Base-by-base conservation (phyloP, 2,797 vertebrate species). In the Graptemys geographica region DNA sequence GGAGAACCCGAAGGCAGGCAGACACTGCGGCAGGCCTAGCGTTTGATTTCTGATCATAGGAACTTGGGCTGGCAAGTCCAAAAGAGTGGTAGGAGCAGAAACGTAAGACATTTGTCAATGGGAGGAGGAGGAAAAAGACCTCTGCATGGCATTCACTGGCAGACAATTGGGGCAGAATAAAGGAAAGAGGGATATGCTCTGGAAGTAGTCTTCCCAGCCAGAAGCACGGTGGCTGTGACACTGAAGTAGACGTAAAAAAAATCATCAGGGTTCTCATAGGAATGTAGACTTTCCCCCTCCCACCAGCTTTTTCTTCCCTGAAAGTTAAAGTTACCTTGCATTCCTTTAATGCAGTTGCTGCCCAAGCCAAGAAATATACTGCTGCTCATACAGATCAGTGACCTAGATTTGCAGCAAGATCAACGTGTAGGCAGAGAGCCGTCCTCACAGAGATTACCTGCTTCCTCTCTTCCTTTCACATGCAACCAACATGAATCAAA, bases 391-490 rank as follows among this genome's bases (percentile, higher is more conserved):
- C 81, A 28, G 86, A 56, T 2, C n/a, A 59, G 78, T 6, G 16
- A 15, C 51, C 90, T 33, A 55, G 79, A 11, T 53, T 62, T 72
- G 83, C 80, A 89, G 94, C 88, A 11, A 93, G 59, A 55, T 27
- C 25, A 28, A 49, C 41, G 31, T 15, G 44, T 11, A 78, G 44
- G 52, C 31, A 51, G 89, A 95, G 53, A 28, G 5, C 62, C n/a
- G 72, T 83, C 81, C 86, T 31, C 2, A 5, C 62, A 0, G 56
- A 78, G 92, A 90, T 65, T 16, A 0, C 69, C 91, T 81, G 91
- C 86, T 96, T 96, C 95, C 95, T 33, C 89, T 59, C 94, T 92
- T 90, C 90, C 92, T 89, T 86, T 33, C 47, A 16, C 55, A 55
- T 18, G 47, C 16, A 96, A 92, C 81, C 91, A 55, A 2, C 0